These are phyloP conservation scores for Lissocephala sabroskyi DNA, from an alignment of 2,888 invertebrate genomes.

Conservation along the genomic window DNA sequence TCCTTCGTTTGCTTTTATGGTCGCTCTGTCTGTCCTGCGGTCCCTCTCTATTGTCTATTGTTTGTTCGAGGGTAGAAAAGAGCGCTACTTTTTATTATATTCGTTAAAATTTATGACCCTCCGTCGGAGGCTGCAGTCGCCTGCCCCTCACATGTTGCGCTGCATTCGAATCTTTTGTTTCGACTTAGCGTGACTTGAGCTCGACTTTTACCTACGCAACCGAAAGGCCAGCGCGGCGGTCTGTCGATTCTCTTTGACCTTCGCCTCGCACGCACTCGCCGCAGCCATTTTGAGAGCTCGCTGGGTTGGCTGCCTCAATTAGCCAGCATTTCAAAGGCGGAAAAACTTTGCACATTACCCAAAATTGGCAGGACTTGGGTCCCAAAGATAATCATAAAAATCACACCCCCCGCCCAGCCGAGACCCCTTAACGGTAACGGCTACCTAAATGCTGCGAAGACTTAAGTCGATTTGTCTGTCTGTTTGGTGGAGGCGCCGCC, in stretches of 20 bases:
- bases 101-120: conserved; percentile 55
- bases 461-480: too few species aligned
- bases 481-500: too few species aligned
- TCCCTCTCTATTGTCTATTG: conserved; percentile 25
- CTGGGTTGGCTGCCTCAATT: conserved; percentile 39
- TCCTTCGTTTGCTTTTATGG: conserved; percentile 15
- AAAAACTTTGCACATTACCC: conserved; percentile 45
- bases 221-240: too few species aligned
- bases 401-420: conserved; percentile 8
- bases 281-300: conserved; percentile 29
- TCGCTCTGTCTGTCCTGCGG: conserved; percentile 5
- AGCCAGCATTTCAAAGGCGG: conserved; percentile 48
- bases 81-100: conserved; percentile 54
- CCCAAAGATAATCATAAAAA: conserved; percentile 52
- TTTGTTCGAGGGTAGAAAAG: conserved; percentile 5
- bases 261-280: conserved; percentile 18
- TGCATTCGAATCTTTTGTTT: not conserved
- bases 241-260: conserved; percentile 47
- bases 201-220: too few species aligned
- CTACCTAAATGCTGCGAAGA: not conserved
- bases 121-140: conserved; percentile 40
- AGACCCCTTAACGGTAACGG: too few species aligned
- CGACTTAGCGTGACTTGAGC: too few species aligned
- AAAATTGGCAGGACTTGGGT: conserved; percentile 16
- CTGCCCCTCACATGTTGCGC: not conserved